Evolutionary conservation across 2,888 invertebrate species (phyloP).

Genomic region (Odontocerum albicorne): DNA sequence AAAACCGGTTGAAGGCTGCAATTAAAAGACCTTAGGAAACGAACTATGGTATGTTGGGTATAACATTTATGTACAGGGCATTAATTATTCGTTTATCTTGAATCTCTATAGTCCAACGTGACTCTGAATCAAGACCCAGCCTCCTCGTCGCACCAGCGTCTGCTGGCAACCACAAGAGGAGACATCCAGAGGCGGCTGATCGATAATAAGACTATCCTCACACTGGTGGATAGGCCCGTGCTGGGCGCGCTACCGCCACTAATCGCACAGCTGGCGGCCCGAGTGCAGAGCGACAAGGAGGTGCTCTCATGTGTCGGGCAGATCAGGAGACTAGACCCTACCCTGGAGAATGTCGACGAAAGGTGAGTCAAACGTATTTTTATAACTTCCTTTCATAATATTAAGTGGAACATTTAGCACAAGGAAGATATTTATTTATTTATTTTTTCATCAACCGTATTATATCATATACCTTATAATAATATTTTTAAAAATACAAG

Average conservation of each 20-base stretch:
- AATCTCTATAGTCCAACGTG: constrained; percentile 51
- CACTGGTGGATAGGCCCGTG: constrained; percentile 80
- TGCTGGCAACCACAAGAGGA: constrained; percentile 77
- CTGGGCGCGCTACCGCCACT: constrained; percentile 74
- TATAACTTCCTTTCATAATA: too few relatives aligned
- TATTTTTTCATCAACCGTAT: too few relatives aligned
- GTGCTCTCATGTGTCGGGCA: constrained; percentile 74
- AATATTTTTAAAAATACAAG: too few relatives aligned
- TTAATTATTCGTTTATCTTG: too few relatives aligned
- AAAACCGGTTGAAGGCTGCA: too few relatives aligned
- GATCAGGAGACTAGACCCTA: constrained; percentile 63
- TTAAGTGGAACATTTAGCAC: too few relatives aligned
- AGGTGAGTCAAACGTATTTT: too few relatives aligned
- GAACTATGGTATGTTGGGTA: too few relatives aligned
- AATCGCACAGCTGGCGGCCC: constrained; percentile 67
- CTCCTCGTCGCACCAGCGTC: constrained; percentile 85
- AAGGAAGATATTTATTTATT: too few relatives aligned
- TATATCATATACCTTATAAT: too few relatives aligned
- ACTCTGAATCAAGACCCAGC: constrained; percentile 73
- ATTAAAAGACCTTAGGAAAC: too few relatives aligned
- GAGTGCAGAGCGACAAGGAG: constrained; percentile 91
- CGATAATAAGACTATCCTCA: constrained; percentile 87
- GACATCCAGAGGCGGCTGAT: constrained; percentile 90
- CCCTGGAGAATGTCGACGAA: constrained; percentile 62
- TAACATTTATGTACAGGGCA: too few relatives aligned